Base-by-base conservation (phyloP, 2,797 vertebrate species). In the Hafferia zeledoni region DNA sequence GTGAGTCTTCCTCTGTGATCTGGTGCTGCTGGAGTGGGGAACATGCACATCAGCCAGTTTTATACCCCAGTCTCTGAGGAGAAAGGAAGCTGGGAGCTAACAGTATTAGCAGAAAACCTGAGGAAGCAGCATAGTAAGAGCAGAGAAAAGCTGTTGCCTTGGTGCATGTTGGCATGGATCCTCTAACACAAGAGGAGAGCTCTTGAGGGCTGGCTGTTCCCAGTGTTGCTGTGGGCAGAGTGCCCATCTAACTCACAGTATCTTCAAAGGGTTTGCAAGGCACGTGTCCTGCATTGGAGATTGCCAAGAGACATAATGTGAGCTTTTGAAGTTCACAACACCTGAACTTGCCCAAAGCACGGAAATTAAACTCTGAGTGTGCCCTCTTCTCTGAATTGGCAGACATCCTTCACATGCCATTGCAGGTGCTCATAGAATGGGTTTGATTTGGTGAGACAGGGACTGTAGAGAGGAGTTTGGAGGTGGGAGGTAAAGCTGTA, bases 381-480 rank as follows among this genome's bases (percentile, higher is more conserved):
- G n/a, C 19, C 13, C 27, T 70, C 41, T 85, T 63, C 59, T 88
- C 80, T 53, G 39, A 67, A 46, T 47, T 46, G 44, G 22, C 22
- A 74, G 14, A 9, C 44, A 30, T 13, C 33, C 31, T 71, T 84
- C n/a, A 41, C 79, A 37, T 7, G 28, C 35, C 1, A 0, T 12
- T 22, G 5, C 22, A 67, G 14, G n/a, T 0, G 1, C 28, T 67
- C 15, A 11, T 1, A 0, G 52, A 33, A 25, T 9, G n/a, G 46
- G 10, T 33, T 59, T 15, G 9, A 12, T 85, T 89, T 11, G 3
- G 5, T 52, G 50, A 13, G 50, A 82, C 67, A 37, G 19, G 60
- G 25, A 25, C 5, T 35, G 19, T 50, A 47, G 41, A 74, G 37
- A 49, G 33, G 30, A 64, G 28, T 12, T 8, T 69, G 37, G 37